phyloP scores from a whole-genome alignment of 2,113 vertebrate species.

The Notiomystis cincta region DNA sequence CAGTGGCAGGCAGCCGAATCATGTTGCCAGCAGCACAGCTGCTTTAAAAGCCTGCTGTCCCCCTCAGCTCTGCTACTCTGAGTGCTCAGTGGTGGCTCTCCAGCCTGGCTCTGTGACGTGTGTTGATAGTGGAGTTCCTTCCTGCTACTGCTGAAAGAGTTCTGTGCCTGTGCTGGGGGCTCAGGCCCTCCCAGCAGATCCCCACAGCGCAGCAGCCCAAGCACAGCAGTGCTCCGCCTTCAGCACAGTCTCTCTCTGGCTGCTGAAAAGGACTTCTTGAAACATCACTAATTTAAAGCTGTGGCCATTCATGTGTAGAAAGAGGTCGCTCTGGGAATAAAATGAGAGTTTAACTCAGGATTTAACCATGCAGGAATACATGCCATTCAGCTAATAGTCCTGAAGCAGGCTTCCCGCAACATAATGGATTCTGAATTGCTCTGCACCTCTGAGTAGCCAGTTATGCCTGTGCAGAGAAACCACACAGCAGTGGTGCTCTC shows the following conservation, averaged over 20 bases:
- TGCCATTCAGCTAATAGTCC: background rate
- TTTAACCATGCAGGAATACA: background rate
- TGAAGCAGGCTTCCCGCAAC: background rate
- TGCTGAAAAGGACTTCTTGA: background rate
- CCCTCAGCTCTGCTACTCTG: background rate
- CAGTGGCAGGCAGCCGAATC: background rate
- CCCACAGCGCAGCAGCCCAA: background rate
- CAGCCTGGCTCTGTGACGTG: background rate
- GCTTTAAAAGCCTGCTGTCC: background rate
- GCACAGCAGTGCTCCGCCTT: background rate
- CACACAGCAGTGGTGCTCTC: background rate
- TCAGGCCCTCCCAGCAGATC: background rate
- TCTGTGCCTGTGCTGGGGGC: background rate
- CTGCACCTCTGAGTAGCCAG: background rate
- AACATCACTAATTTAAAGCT: slow-evolving; percentile 1
- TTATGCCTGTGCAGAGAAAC: background rate
- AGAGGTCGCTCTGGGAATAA: background rate
- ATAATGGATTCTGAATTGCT: background rate
- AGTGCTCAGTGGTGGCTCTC: background rate
- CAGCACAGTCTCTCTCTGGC: background rate
- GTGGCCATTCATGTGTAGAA: background rate
- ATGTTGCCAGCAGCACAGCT: background rate
- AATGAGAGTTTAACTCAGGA: background rate
- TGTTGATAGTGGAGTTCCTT: background rate
- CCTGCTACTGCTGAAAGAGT: background rate